Evolutionary conservation across 2,113 vertebrate species (phyloP).

Genomic region (Prunella fulvescens): DNA sequence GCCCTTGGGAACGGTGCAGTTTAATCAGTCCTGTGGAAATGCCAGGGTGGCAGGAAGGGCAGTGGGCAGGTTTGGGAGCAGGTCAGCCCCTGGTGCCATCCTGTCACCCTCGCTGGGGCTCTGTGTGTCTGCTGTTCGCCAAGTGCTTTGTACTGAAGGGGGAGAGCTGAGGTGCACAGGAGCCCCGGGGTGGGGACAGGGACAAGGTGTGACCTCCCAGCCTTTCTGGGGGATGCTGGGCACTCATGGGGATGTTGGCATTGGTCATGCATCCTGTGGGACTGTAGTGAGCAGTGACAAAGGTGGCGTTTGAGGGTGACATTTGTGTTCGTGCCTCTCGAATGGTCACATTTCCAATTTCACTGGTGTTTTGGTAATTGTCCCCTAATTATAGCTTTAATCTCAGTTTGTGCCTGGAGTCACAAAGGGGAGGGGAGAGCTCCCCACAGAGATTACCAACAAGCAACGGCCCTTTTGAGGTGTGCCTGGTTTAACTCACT

Average conservation of each 20-base stretch:
- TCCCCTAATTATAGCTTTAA: not conserved
- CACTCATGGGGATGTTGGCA: accelerated
- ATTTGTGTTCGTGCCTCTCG: not conserved
- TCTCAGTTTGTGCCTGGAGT: not conserved
- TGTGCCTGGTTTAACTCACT: not conserved
- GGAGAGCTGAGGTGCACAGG: not conserved
- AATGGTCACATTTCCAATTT: not conserved
- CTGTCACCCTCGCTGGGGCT: not conserved
- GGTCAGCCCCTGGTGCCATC: not conserved
- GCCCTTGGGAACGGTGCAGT: not conserved
- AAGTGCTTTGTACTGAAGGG: accelerated
- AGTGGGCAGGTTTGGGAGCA: not conserved
- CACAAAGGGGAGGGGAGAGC: not conserved
- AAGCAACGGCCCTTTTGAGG: not conserved
- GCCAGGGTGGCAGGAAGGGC: not conserved
- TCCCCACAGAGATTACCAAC: not conserved
- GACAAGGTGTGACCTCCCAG: not conserved
- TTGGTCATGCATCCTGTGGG: not conserved
- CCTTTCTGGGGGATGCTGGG: not conserved
- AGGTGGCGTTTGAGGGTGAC: not conserved
- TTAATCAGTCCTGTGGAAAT: not conserved
- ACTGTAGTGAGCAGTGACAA: not conserved
- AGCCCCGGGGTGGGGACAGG: accelerated
- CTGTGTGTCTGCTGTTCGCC: not conserved
- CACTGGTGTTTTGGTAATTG: not conserved